phyloP scores from a whole-genome alignment of 2,888 invertebrate species.

The Drosophila subsilvestris region DNA sequence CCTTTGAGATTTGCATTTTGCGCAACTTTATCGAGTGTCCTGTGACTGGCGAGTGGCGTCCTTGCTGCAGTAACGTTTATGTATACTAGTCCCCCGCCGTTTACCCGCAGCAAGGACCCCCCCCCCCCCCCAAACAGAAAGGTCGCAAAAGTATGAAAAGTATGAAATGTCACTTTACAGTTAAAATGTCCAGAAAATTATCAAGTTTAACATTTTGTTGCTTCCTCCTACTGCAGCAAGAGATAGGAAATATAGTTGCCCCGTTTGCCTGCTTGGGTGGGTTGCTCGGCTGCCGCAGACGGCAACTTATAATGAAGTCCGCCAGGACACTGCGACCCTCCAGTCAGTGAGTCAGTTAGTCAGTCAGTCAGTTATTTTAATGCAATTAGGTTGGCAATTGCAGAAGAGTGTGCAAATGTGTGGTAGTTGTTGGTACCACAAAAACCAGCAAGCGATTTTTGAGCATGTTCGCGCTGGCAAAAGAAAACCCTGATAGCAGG shows the following conservation, averaged over 20 bases:
- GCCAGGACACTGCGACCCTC: conserved; percentile 42
- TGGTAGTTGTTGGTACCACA: neutral
- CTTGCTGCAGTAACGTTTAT: conserved; percentile 67
- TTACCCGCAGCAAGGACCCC: conserved; percentile 1
- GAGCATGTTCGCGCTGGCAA: conserved; percentile 20
- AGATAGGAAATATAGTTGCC: conserved; percentile 45
- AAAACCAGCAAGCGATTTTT: conserved; percentile 3
- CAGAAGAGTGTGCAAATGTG: conserved; percentile 16
- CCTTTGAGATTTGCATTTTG: conserved; percentile 72
- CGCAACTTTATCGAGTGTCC: conserved; percentile 73
- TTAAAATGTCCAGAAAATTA: conserved; percentile 75
- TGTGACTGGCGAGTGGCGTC: conserved; percentile 34
- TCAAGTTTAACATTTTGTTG: conserved; percentile 66
- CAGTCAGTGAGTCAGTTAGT: conserved; percentile 22
- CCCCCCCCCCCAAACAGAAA: too few species aligned
- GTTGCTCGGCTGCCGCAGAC: conserved; percentile 25
- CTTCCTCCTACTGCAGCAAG: conserved; percentile 31
- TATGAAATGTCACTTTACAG: conserved; percentile 69
- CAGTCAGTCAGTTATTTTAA: conserved; percentile 49
- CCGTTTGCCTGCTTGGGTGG: conserved; percentile 37
- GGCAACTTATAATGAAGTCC: conserved; percentile 69
- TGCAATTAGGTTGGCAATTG: conserved; percentile 63
- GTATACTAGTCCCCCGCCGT: conserved; percentile 55
- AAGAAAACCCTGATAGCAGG: conserved; percentile 24
- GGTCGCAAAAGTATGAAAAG: conserved; percentile 56